Evolutionary conservation across 2,797 vertebrate species (phyloP).

Genomic region (Propithecus deckenii): DNA sequence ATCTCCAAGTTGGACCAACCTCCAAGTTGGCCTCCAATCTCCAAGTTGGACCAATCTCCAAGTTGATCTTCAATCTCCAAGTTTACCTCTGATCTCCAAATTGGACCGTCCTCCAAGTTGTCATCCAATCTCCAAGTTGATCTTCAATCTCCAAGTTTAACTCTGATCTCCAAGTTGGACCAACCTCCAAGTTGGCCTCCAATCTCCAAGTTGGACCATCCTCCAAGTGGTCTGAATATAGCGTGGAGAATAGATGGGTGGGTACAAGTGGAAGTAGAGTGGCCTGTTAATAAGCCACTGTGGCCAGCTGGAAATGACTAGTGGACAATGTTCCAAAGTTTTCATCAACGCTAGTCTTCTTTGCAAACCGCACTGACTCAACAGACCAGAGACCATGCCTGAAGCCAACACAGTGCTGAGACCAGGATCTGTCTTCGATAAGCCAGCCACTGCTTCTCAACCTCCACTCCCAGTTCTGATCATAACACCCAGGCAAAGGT

Average conservation of each 20-base stretch:
- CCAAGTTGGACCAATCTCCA: too few species aligned
- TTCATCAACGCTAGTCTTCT: too few species aligned
- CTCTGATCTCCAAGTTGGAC: not conserved
- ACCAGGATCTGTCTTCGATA: not conserved
- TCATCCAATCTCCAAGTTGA: too few species aligned
- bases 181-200: not conserved
- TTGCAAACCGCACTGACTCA: not conserved
- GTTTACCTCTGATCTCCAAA: too few species aligned
- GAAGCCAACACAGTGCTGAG: not conserved
- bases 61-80: not conserved
- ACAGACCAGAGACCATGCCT: not conserved
- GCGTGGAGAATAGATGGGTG: not conserved
- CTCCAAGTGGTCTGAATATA: not conserved
- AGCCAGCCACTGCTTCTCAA: not conserved
- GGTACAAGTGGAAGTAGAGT: not conserved
- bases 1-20: too few species aligned
- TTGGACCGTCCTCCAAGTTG: too few species aligned
- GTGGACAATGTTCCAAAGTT: not conserved
- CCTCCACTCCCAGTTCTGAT: not conserved
- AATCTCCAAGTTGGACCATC: not conserved
- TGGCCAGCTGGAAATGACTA: too few species aligned
- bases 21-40: too few species aligned
- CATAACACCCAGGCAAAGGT: accelerated
- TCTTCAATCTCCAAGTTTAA: not conserved
- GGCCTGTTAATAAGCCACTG: too few species aligned